Conservation (phyloP, 2,113 vertebrate species). For the Proteles cristata region DNA sequence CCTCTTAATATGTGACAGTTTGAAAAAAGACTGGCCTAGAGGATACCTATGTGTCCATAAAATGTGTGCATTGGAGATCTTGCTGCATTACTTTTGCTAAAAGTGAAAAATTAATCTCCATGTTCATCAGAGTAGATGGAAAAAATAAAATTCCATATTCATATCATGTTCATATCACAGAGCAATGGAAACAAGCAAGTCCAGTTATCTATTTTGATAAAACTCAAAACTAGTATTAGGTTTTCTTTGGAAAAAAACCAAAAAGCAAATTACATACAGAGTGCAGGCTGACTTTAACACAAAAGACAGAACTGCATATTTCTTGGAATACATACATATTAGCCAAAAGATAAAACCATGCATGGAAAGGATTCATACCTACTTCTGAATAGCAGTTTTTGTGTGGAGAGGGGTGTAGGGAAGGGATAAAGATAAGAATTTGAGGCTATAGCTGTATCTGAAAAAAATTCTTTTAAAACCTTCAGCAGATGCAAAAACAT, state of each 20-base stretch:
- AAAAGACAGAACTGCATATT: background rate
- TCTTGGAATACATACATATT: background rate
- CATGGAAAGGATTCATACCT: background rate
- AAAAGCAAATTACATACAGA: background rate
- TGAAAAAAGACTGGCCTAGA: background rate
- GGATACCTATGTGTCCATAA: background rate
- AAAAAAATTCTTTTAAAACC: background rate
- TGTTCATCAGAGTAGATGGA: background rate
- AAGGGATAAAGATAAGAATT: background rate
- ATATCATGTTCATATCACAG: background rate
- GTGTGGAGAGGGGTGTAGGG: background rate
- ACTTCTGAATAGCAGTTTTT: background rate
- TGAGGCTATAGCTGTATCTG: background rate
- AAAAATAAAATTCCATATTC: conserved; percentile 1
- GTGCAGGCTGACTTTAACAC: background rate
- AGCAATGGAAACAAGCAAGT: background rate
- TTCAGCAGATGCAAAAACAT: conserved; percentile 5
- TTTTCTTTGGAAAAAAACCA: background rate
- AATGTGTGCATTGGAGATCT: background rate
- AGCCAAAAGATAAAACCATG: background rate
- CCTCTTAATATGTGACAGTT: background rate
- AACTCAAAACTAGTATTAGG: background rate
- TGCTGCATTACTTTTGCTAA: background rate
- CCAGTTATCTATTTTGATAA: background rate
- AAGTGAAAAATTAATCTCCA: conserved; percentile 19